Conservation (phyloP, 2,888 invertebrate genomes). For the Rhimphoctona megacephalus region DNA sequence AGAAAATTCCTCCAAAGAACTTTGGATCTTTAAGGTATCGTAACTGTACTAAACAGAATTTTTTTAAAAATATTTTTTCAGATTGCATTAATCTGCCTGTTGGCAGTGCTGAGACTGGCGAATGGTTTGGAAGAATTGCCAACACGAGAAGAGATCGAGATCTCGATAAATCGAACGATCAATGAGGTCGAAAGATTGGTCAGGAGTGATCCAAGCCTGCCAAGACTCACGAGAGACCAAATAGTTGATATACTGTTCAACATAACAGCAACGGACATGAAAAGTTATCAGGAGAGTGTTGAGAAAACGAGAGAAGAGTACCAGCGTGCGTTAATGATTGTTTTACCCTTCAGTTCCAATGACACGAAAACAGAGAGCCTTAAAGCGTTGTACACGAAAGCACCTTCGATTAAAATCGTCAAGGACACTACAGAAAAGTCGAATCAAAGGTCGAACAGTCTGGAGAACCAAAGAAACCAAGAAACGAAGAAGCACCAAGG, state of each 20-base stretch:
- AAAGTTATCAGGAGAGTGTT: constrained; percentile 77
- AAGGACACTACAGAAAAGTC: constrained; percentile 75
- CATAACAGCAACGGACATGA: constrained; percentile 83
- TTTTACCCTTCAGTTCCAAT: constrained; percentile 88
- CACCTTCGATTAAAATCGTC: constrained; percentile 88
- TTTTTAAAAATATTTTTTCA: constrained; percentile 66
- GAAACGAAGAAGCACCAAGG: constrained; percentile 23
- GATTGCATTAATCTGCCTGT: constrained; percentile 77
- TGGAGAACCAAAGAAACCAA: constrained; percentile 30
- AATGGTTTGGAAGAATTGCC: constrained; percentile 77
- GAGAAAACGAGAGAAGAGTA: constrained; percentile 83
- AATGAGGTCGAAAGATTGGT: constrained; percentile 89
- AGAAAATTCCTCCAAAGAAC: constrained; percentile 33
- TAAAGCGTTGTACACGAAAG: constrained; percentile 89
- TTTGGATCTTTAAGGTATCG: constrained; percentile 27
- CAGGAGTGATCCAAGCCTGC: constrained; percentile 87
- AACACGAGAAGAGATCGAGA: constrained; percentile 78
- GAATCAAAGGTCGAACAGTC: constrained; percentile 45
- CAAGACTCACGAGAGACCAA: constrained; percentile 88
- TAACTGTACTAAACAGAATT: neutral
- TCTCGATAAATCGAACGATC: constrained; percentile 86
- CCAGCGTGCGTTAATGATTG: constrained; percentile 88
- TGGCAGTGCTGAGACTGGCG: constrained; percentile 77
- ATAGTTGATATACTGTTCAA: constrained; percentile 89
- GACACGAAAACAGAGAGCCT: constrained; percentile 86